Evolutionary conservation across 2,888 invertebrate species (phyloP).

Genomic region (Metallyticus violacea): DNA sequence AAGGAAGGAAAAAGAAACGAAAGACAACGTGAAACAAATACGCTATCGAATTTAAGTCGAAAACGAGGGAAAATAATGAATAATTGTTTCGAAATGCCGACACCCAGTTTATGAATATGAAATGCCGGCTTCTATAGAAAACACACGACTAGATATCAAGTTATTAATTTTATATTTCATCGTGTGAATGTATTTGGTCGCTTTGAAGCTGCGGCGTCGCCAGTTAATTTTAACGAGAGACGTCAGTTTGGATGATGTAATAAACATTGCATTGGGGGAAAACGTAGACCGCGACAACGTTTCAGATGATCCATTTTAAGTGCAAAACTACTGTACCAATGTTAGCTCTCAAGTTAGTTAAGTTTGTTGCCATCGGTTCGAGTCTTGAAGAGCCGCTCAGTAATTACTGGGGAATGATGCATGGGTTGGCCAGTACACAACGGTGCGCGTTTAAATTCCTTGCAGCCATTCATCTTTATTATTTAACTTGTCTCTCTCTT

Average conservation of each 20-base stretch:
- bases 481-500: slow-evolving; percentile 2
- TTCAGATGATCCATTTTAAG: not conserved
- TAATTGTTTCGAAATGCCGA: not conserved
- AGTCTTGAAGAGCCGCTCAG: not conserved
- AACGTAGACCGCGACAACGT: not conserved
- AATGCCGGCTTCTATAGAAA: not conserved
- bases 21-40: no score
- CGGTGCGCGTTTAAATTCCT: slow-evolving; percentile 1
- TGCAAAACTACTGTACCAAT: not conserved
- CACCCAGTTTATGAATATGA: not conserved
- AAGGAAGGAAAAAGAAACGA: no score
- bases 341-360: not conserved
- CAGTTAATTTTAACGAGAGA: not conserved
- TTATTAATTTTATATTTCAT: not conserved
- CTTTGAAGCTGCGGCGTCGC: not conserved
- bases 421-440: not conserved
- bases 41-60: no score
- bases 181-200: not conserved
- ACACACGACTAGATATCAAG: not conserved
- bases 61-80: no score
- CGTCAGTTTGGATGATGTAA: not conserved
- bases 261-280: not conserved
- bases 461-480: slow-evolving; percentile 16
- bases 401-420: slow-evolving; percentile 6
- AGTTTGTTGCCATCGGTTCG: not conserved